Evolutionary conservation across 2,797 vertebrate genomes (phyloP).

Genomic region (Euthynnus affinis): DNA sequence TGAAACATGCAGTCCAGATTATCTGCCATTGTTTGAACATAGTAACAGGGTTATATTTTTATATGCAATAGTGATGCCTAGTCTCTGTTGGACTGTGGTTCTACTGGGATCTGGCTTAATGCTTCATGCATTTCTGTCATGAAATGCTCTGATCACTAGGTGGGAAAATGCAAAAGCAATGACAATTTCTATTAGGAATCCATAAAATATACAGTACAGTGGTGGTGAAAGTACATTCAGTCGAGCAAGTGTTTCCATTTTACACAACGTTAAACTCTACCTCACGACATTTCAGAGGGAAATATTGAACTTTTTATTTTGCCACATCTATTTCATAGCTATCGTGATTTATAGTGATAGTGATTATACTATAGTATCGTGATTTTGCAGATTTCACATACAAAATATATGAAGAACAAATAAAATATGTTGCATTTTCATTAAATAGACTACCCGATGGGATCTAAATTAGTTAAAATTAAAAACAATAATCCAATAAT

Average conservation of each 20-base stretch:
- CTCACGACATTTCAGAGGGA: not conserved
- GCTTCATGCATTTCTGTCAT: not conserved
- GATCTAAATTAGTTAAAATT: not conserved
- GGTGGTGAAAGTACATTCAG: not conserved
- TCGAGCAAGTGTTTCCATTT: too few species aligned
- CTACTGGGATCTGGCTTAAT: too few species aligned
- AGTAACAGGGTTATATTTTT: not conserved
- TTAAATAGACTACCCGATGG: too few species aligned
- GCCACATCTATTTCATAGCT: not conserved
- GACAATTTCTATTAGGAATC: not conserved
- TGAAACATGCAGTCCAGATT: slow-evolving; percentile 22
- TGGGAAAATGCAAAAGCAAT: not conserved
- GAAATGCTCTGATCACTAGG: too few species aligned
- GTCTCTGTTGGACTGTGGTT: not conserved
- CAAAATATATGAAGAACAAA: not conserved
- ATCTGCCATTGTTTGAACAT: not conserved
- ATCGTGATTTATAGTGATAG: too few species aligned
- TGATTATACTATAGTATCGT: not conserved
- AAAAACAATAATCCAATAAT: too few species aligned
- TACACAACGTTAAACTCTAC: not conserved
- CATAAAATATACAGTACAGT: not conserved
- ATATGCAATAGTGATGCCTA: not conserved
- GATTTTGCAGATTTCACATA: not conserved
- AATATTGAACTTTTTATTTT: not conserved
- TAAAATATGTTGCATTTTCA: not conserved